These are phyloP conservation scores for Falco punctatus DNA, from an alignment of 2,113 vertebrate genomes.

Conservation along the genomic window DNA sequence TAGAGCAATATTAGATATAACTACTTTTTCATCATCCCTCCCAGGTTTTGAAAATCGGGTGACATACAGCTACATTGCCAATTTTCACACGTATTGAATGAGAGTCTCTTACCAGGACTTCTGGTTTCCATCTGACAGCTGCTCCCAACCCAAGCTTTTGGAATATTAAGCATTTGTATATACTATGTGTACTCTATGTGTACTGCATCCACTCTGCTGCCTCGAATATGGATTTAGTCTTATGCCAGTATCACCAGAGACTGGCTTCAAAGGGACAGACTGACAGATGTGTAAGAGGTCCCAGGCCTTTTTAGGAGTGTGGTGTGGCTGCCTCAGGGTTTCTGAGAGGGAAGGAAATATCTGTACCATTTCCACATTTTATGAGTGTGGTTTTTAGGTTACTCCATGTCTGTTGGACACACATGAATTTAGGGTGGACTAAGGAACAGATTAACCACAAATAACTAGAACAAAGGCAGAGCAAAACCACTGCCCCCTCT, in stretches of 20 bases:
- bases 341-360: not conserved
- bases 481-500: not conserved
- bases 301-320: not conserved
- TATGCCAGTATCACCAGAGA: not conserved
- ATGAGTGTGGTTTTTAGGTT: not conserved
- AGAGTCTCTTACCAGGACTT: not conserved
- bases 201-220: not conserved
- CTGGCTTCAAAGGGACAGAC: not conserved
- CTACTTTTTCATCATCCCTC: not conserved
- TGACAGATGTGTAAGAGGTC: not conserved
- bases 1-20: not conserved
- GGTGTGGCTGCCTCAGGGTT: not conserved
- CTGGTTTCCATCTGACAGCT: not conserved
- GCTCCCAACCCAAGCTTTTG: not conserved
- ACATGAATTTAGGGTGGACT: not conserved
- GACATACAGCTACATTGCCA: not conserved
- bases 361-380: not conserved
- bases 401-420: not conserved
- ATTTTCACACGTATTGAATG: not conserved
- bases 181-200: not conserved
- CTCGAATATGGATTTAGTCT: not conserved
- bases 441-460: not conserved
- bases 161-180: not conserved
- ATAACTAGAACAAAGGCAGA: not conserved
- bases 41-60: not conserved